Conservation (phyloP, 2,888 invertebrate species). For the Vandiemenella viatica region DNA sequence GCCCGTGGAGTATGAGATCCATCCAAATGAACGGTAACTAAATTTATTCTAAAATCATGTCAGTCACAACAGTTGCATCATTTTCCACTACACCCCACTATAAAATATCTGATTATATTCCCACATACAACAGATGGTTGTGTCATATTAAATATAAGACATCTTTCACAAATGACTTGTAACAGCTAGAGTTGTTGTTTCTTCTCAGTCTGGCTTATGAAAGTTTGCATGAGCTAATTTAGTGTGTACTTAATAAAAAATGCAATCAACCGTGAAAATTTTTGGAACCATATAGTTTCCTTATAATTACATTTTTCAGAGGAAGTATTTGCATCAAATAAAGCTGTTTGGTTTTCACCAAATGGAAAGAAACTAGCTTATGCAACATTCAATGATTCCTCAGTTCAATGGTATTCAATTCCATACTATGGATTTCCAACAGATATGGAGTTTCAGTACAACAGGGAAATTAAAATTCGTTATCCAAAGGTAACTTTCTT, state of each 20-base stretch:
- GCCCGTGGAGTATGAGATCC: too few species aligned
- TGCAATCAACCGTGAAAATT: background rate
- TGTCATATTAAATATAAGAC: too few species aligned
- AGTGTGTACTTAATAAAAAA: background rate
- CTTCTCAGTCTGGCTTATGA: background rate
- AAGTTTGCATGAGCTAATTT: background rate
- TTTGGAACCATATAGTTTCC: too few species aligned
- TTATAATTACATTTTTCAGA: too few species aligned
- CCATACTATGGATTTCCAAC: slow-evolving; percentile 70
- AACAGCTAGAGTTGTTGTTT: too few species aligned
- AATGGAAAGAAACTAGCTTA: slow-evolving; percentile 65
- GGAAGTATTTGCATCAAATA: slow-evolving; percentile 72
- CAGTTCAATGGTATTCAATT: slow-evolving; percentile 56
- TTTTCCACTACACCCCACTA: too few species aligned
- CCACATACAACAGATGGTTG: too few species aligned
- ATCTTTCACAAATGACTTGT: too few species aligned
- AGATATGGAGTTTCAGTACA: slow-evolving; percentile 58
- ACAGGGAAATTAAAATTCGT: slow-evolving; percentile 52
- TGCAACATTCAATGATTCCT: slow-evolving; percentile 62
- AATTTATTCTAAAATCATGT: too few species aligned
- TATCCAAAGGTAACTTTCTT: slow-evolving; percentile 83
- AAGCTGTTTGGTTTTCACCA: slow-evolving; percentile 81
- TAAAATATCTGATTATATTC: too few species aligned
- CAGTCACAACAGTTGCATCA: too few species aligned
- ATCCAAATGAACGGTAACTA: too few species aligned